A percentile compares a stretch with the other conserved stretches of the same genome.
Evolutionary conservation across 2,797 vertebrate genomes (phyloP).

Genomic region (Myripristis jacobus): DNA sequence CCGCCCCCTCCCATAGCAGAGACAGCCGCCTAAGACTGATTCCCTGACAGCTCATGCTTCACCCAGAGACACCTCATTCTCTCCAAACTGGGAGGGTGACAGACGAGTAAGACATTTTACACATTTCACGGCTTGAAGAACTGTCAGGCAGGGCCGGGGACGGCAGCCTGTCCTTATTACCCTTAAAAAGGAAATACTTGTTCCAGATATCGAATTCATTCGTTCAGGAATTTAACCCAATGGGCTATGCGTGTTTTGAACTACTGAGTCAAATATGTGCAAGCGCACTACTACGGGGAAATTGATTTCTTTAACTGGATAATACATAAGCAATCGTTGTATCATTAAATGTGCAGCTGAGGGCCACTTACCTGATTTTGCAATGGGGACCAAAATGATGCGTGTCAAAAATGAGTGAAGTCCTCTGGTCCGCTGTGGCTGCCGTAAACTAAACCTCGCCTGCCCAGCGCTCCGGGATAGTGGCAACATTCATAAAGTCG

Average conservation of each 20-base stretch:
- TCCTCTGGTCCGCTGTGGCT: conserved; percentile 32
- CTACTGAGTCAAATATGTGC: neutral
- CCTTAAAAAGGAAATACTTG: too few relatives aligned
- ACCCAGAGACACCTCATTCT: conserved; percentile 93
- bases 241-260: too few relatives aligned
- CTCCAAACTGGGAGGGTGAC: conserved; percentile 73
- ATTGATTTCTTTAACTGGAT: neutral
- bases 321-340: neutral
- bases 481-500: neutral
- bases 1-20: conserved; percentile 94
- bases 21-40: conserved; percentile 93
- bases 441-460: conserved; percentile 21
- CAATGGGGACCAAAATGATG: conserved; percentile 39
- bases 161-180: too few relatives aligned
- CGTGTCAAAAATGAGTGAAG: conserved; percentile 40
- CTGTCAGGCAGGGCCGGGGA: too few relatives aligned
- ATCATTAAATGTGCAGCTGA: neutral
- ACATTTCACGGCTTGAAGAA: neutral
- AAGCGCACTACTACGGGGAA: too few relatives aligned
- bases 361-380: conserved; percentile 64
- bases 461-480: conserved; percentile 1
- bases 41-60: conserved; percentile 95
- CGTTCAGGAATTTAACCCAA: too few relatives aligned
- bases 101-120: conserved; percentile 20
- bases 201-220: too few relatives aligned